Percentiles rank a stretch among this genome's conserved stretches.
phyloP scores from a whole-genome alignment of 2,888 invertebrate species.

The Tenthredo mesomela region DNA sequence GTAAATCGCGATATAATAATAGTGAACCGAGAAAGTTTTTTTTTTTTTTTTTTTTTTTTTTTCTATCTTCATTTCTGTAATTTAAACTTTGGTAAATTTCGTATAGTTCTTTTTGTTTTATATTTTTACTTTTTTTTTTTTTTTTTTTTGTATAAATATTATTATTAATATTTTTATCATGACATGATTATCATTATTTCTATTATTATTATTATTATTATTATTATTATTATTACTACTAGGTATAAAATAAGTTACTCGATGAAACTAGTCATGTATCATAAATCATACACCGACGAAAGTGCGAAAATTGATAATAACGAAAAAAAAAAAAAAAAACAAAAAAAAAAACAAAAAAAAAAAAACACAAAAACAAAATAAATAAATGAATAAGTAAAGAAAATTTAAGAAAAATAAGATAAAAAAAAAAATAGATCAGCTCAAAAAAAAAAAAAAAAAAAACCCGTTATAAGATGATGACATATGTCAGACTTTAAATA shows the following conservation, averaged over 20 bases:
- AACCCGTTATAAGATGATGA: not conserved
- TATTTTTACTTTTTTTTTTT: too few relatives aligned
- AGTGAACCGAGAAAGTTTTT: not conserved
- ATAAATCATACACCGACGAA: constrained; percentile 54
- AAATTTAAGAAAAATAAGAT: not conserved
- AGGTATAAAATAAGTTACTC: constrained; percentile 59
- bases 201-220: not conserved
- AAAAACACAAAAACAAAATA: not conserved
- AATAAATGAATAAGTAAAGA: not conserved
- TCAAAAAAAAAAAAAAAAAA: constrained; percentile 9
- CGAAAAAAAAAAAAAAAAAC: not conserved
- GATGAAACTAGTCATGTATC: constrained; percentile 67
- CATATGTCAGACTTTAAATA: not conserved
- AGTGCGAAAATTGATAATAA: not conserved
- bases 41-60: not conserved
- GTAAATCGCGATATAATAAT: not conserved
- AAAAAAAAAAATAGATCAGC: not conserved
- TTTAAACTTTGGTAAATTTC: not conserved
- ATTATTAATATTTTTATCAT: not conserved
- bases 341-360: too few relatives aligned
- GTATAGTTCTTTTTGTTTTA: not conserved
- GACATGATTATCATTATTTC: not conserved
- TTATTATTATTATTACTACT: constrained; percentile 6
- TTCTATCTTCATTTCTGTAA: not conserved
- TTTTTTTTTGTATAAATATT: not conserved